phyloP scores from a whole-genome alignment of 2,888 invertebrate genomes.

The Gnatocerus cornutus region DNA sequence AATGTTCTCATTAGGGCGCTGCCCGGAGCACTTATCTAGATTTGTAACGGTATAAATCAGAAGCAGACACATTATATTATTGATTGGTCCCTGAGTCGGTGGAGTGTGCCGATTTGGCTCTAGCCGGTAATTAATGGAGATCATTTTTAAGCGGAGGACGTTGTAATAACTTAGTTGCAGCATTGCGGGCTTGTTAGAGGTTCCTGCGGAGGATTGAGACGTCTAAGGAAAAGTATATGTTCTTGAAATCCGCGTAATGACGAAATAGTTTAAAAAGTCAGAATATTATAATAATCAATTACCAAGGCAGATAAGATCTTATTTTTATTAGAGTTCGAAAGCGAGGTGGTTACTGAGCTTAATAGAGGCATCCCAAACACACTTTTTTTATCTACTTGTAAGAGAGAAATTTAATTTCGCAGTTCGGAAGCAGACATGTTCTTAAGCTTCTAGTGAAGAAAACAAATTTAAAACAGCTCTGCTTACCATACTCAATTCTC shows the following conservation, averaged over 20 bases:
- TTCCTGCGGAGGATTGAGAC: background rate
- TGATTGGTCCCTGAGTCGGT: slow-evolving; percentile 26
- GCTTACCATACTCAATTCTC: no score
- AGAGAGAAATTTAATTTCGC: no score
- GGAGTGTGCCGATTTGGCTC: slow-evolving; percentile 21
- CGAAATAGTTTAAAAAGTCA: no score
- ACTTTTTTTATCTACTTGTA: no score
- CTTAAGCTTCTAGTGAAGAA: no score
- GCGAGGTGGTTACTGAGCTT: no score
- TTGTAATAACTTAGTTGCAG: slow-evolving; percentile 29
- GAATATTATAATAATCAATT: no score
- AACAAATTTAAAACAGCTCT: no score
- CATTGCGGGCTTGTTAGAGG: slow-evolving; percentile 9
- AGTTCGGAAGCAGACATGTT: no score
- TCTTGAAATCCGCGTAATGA: background rate
- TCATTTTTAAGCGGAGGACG: slow-evolving; percentile 19
- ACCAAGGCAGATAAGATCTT: no score
- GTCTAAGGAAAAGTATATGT: background rate
- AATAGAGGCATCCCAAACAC: no score
- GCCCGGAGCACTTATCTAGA: slow-evolving; percentile 34
- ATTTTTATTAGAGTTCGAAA: no score
- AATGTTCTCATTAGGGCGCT: slow-evolving; percentile 29
- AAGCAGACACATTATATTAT: slow-evolving; percentile 30
- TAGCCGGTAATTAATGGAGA: slow-evolving; percentile 27
- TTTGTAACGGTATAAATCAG: slow-evolving; percentile 39